Base-by-base conservation (phyloP, 2,888 invertebrate genomes). In the Erebia aethiops region DNA sequence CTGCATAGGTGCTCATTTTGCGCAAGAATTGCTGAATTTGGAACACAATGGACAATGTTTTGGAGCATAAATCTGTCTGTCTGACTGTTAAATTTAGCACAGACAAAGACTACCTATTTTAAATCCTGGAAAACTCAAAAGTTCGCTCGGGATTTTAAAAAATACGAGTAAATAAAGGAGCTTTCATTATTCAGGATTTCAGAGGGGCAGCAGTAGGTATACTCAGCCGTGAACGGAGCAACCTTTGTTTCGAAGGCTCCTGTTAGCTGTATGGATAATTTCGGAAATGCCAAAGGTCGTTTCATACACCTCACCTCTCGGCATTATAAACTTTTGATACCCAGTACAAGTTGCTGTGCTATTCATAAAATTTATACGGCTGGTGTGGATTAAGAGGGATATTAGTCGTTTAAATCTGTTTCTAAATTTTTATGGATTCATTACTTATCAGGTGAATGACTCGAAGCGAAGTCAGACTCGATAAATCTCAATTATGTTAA, bases 221-320 rank as follows among this genome's bases (percentile, higher is more conserved):
- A 35, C 35, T 35, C 74, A 70, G 71, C 75, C 72, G 76, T 75
- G 76, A 71, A 69, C 74, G 69, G 69, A 71, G 76, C 61, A 71
- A 72, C 71, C 71, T 71, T 75, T 75, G 77, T 78, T 76, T 74
- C 70, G 71, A 66, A 72, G 72, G 78, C 72, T 77, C 74, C 72
- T 75, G 73, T 74, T 77, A 77, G 74, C 72, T 75, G 73, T 74
- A 77, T 76, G 77, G 78, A 81, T 80, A 78, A 79, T 77, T 77
- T 76, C 64, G 73, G 76, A 78, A 86, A 87, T 87, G 81, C 78
- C 81, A 87, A 85, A 86, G 86, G 86, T 86, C 82, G 72, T 76
- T 78, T 69, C 75, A 77, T 46, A 35, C 54, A 52, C 41, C 63
- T 35, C 57, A 49, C 63, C 52, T 43, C 54, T 41, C 65, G 61